A percentile compares a stretch with the other conserved stretches of the same genome.
Evolutionary conservation across 2,797 vertebrate species (phyloP).

Genomic region (Harpagifer antarcticus): DNA sequence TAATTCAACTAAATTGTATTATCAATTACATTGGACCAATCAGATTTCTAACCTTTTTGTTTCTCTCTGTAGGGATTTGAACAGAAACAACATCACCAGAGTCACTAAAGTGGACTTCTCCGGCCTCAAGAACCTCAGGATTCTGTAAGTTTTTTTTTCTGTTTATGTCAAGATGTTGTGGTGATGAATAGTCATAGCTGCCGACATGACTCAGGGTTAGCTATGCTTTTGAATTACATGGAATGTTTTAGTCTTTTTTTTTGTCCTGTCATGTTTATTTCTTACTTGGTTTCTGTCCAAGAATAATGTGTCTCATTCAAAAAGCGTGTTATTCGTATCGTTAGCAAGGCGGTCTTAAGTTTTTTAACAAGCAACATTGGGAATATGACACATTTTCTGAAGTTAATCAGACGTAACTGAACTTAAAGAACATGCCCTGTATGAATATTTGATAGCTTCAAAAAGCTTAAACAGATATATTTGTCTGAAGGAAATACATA

Average conservation of each 20-base stretch:
- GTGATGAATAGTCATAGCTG: not conserved
- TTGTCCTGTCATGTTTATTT: conserved; percentile 13
- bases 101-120: conserved; percentile 96
- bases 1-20: not conserved
- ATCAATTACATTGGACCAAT: not conserved
- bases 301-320: not conserved
- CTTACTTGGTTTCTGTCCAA: not conserved
- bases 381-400: not conserved
- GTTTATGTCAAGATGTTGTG: not conserved
- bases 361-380: not conserved
- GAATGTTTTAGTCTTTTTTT: not conserved
- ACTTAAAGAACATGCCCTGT: not conserved
- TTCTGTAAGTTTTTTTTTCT: conserved; percentile 89
- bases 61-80: conserved; percentile 89
- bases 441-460: not conserved
- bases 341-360: not conserved
- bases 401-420: not conserved
- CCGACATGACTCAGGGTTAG: not conserved
- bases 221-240: not conserved
- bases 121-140: conserved; percentile 95
- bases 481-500: not conserved
- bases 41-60: conserved; percentile 5
- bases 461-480: not conserved
- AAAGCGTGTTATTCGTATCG: not conserved
- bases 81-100: conserved; percentile 97